phyloP scores from a whole-genome alignment of 2,797 vertebrate species.

The Babyrousa celebensis region DNA sequence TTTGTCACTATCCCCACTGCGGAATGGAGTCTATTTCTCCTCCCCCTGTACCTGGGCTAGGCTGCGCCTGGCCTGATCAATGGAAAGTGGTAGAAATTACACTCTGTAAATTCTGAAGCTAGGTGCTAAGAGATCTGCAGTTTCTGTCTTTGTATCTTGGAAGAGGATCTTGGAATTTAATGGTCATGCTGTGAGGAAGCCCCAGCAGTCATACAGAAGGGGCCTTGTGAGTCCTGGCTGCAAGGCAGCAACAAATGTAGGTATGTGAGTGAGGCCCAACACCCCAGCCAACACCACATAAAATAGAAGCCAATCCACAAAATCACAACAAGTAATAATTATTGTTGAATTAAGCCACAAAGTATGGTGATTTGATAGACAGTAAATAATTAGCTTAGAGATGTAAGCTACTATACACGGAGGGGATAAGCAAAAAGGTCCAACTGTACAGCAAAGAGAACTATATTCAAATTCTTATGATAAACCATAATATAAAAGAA shows the following conservation, averaged over 20 bases:
- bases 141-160: constrained; percentile 19
- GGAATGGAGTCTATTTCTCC: background rate
- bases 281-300: background rate
- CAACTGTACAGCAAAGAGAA: too few relatives aligned
- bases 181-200: background rate
- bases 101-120: background rate
- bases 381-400: background rate
- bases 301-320: background rate
- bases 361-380: background rate
- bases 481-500: too few relatives aligned
- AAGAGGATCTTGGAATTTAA: background rate
- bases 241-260: background rate
- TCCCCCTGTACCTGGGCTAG: background rate
- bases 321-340: background rate
- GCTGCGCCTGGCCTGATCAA: background rate
- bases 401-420: too few relatives aligned
- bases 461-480: too few relatives aligned
- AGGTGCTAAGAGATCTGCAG: background rate
- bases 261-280: background rate
- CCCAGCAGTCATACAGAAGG: background rate
- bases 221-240: background rate
- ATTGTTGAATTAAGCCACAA: background rate
- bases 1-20: background rate
- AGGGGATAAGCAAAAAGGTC: too few relatives aligned
- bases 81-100: background rate